phyloP scores from a whole-genome alignment of 64 coral and sea anemone species.

The Catalaphyllia jardinei region DNA sequence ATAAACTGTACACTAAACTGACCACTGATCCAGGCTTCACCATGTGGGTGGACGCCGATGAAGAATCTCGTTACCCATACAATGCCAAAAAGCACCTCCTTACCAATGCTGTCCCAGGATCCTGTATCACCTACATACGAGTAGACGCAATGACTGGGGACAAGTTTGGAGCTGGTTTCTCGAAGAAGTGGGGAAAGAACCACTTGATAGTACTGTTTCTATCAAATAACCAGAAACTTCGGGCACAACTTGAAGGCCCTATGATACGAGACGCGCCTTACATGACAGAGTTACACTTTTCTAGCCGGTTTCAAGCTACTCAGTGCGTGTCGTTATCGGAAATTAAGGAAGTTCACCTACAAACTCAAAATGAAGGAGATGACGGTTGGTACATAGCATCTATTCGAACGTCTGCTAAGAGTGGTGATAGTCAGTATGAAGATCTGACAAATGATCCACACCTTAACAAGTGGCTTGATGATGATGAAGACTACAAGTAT shows the following conservation, averaged over 20 bases:
- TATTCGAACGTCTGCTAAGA: constrained; percentile 27
- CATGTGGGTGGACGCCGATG: constrained; percentile 4
- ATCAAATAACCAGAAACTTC: not conserved
- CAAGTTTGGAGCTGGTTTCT: not conserved
- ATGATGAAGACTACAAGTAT: constrained; percentile 53
- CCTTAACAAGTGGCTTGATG: constrained; percentile 37
- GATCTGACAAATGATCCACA: constrained; percentile 49
- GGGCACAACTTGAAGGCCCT: constrained; percentile 25
- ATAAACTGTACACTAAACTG: not conserved
- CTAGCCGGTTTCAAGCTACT: not conserved
- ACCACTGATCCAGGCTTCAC: not conserved
- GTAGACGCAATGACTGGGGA: constrained; percentile 7
- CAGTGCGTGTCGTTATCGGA: constrained; percentile 20
- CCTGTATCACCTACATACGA: not conserved
- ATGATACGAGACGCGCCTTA: not conserved
- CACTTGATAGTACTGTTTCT: not conserved
- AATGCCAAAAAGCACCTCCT: constrained; percentile 7
- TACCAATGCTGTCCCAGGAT: not conserved
- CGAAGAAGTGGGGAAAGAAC: not conserved
- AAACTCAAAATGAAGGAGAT: not conserved
- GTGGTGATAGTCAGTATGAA: constrained; percentile 20
- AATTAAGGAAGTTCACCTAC: constrained; percentile 16
- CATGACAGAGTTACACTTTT: constrained; percentile 13
- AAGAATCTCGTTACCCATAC: not conserved
- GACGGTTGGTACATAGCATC: constrained; percentile 42